A percentile compares a stretch with the other conserved stretches of the same genome.
Evolutionary conservation across 2,888 invertebrate genomes (phyloP).

Genomic region (Philaethria dido): DNA sequence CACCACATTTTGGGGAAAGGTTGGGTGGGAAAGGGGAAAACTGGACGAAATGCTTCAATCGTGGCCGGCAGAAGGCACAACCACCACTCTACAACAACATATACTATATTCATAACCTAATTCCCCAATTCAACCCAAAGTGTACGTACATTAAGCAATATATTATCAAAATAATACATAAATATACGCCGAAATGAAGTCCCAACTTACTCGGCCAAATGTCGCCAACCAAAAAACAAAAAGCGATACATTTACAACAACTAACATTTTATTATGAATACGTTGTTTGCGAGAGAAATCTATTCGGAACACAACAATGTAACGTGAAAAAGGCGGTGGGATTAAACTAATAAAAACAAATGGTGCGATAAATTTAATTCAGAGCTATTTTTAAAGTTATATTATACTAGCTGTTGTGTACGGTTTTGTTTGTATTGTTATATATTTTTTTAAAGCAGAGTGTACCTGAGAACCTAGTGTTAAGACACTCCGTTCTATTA

Average conservation of each 20-base stretch:
- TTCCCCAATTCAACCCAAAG: not conserved
- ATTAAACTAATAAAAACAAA: slow-evolving; percentile 40
- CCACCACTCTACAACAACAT: not conserved
- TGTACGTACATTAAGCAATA: not conserved
- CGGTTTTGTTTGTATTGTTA: not conserved
- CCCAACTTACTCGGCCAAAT: slow-evolving; percentile 17
- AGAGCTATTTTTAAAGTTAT: slow-evolving; percentile 48
- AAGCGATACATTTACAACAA: slow-evolving; percentile 16
- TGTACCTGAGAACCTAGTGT: not conserved
- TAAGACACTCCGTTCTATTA: not conserved
- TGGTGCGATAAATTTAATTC: slow-evolving; percentile 47
- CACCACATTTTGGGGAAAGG: no score
- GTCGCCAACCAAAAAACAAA: slow-evolving; percentile 22
- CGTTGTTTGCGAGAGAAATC: slow-evolving; percentile 14
- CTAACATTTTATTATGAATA: slow-evolving; percentile 21
- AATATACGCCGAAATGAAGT: slow-evolving; percentile 5
- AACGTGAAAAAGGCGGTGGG: slow-evolving; percentile 34
- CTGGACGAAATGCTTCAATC: no score
- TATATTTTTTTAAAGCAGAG: no score
- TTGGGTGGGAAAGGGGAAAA: no score
- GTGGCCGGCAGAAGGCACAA: no score
- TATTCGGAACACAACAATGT: slow-evolving; percentile 24
- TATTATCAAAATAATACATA: not conserved
- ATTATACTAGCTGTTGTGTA: slow-evolving; percentile 28
- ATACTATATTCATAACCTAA: not conserved